phyloP scores from a whole-genome alignment of 1,140 invertebrate genomes.

The Drosophila murphyi region DNA sequence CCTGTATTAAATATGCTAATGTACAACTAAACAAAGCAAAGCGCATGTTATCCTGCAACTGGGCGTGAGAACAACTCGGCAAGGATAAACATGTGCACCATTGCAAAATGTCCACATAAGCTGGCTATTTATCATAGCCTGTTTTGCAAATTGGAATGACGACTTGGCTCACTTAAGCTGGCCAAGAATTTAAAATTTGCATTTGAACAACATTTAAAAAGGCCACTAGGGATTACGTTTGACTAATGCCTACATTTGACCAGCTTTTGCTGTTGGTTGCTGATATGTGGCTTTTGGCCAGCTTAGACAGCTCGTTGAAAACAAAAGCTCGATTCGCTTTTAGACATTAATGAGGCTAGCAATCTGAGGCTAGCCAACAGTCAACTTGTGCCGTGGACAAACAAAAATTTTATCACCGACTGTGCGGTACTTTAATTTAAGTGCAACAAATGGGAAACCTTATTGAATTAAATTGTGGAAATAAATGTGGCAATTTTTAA shows the following conservation, averaged over 20 bases:
- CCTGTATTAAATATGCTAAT: slow-evolving; percentile 6
- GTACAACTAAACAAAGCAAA: slow-evolving; percentile 5
- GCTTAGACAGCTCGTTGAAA: slow-evolving; percentile 37
- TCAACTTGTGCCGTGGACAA: not conserved
- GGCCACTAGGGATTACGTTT: not conserved
- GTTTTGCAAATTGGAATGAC: slow-evolving; percentile 28
- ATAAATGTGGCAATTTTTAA: too few relatives aligned
- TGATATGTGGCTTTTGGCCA: slow-evolving; percentile 50
- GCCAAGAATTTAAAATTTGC: not conserved
- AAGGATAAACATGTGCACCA: slow-evolving; percentile 49
- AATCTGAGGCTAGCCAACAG: not conserved
- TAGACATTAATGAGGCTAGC: not conserved
- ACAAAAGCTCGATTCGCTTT: slow-evolving; percentile 7
- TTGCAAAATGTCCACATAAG: slow-evolving; percentile 27
- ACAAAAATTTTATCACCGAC: not conserved
- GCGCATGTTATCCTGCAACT: slow-evolving; percentile 27
- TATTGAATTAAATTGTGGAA: too few relatives aligned
- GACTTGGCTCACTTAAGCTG: slow-evolving; percentile 24
- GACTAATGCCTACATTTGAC: not conserved
- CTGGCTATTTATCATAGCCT: not conserved
- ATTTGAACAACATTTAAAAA: slow-evolving; percentile 7
- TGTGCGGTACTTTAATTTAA: not conserved
- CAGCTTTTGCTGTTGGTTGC: slow-evolving; percentile 19
- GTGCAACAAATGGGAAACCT: too few relatives aligned
- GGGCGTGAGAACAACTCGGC: slow-evolving; percentile 21